Evolutionary conservation across 1,140 invertebrate species (phyloP).

Genomic region (Protaetia brevitarsis): DNA sequence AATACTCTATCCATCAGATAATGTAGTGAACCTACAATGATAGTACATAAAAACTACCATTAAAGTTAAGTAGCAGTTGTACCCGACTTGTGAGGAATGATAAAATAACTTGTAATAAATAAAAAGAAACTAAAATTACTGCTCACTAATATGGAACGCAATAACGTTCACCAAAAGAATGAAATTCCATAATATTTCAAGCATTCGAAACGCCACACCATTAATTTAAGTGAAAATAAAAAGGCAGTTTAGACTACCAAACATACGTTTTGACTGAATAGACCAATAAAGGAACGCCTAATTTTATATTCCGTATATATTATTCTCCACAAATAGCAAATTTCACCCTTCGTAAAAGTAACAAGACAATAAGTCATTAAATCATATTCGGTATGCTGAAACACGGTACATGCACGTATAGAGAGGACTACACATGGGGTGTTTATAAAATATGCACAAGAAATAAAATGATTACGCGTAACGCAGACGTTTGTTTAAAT

Average conservation of each 20-base stretch:
- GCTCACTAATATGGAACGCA: no score
- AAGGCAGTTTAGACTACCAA: neutral
- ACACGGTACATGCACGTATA: neutral
- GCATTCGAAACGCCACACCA: no score
- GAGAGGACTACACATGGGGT: neutral
- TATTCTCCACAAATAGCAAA: constrained; percentile 23
- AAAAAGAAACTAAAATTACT: no score
- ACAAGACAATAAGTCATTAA: constrained; percentile 11
- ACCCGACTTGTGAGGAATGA: no score
- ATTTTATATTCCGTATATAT: constrained; percentile 19
- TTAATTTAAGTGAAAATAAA: no score
- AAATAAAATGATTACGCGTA: constrained; percentile 32
- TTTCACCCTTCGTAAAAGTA: constrained; percentile 22
- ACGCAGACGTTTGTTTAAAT: constrained; percentile 36
- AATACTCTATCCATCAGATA: no score
- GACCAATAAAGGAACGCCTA: constrained; percentile 21
- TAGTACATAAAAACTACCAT: no score
- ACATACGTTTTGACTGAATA: neutral
- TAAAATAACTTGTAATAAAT: no score
- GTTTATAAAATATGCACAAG: constrained; percentile 31
- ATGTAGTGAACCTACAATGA: no score
- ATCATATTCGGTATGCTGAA: constrained; percentile 16
- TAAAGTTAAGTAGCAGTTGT: no score
- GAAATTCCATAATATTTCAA: no score
- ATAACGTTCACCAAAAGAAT: no score